Evolutionary conservation across 2,113 vertebrate genomes (phyloP).

Genomic region (Oncorhynchus masou): DNA sequence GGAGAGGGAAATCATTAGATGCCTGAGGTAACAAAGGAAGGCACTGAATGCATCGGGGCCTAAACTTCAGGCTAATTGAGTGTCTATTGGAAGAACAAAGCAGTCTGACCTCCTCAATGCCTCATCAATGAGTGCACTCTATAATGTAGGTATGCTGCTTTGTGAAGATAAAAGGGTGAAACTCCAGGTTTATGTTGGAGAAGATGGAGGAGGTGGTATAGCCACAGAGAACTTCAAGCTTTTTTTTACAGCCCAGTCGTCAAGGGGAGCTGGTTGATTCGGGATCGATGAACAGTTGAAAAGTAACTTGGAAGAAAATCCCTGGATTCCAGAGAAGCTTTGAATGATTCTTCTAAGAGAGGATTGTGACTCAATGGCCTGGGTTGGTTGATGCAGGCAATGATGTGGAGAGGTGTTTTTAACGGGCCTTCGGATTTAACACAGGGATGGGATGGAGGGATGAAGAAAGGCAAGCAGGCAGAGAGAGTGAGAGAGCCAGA

Average conservation of each 20-base stretch:
- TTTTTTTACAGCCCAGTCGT: constrained; percentile 40
- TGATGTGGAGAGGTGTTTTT: background rate
- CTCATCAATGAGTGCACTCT: constrained; percentile 34
- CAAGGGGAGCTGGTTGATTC: constrained; percentile 29
- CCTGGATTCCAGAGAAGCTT: constrained; percentile 22
- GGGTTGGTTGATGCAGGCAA: background rate
- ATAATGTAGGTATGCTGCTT: background rate
- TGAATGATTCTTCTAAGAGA: constrained; percentile 5
- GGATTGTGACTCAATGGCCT: background rate
- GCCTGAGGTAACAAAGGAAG: constrained; percentile 47
- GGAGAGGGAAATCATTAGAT: constrained; percentile 40
- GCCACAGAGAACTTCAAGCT: constrained; percentile 6
- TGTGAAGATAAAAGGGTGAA: background rate
- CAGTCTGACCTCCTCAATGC: constrained; percentile 61
- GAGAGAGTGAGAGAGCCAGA: background rate
- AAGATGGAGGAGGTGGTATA: background rate
- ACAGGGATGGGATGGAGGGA: too few relatives aligned
- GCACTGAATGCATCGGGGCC: constrained; percentile 7
- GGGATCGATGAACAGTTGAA: constrained; percentile 39
- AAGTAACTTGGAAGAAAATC: constrained; percentile 14
- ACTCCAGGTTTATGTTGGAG: constrained; percentile 9
- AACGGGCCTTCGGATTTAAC: too few relatives aligned
- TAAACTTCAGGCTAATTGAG: constrained; percentile 2
- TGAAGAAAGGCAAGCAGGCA: background rate
- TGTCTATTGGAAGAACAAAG: constrained; percentile 40